Base-by-base conservation (phyloP, 2,797 vertebrate species). In the Leptoclinus maculatus region DNA sequence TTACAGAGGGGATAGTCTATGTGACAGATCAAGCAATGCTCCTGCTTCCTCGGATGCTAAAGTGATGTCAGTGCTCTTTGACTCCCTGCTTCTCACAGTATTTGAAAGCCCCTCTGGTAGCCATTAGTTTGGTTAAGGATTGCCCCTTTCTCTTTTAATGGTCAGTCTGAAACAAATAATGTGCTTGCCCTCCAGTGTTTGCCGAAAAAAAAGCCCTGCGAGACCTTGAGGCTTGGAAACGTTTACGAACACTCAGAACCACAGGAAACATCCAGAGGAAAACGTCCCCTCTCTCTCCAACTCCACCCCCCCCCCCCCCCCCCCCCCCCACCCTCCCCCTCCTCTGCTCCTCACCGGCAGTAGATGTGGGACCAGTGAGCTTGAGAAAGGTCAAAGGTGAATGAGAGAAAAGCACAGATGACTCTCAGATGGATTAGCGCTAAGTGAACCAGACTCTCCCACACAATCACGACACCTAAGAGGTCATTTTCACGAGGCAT, bases 321-420 rank as follows among this genome's bases (percentile, higher is more conserved):
- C 70, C 57, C 56, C 9, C 38, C 25, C 67, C 62, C 58, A n/a
- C 25, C 34, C 66, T 64, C 71, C 62, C 62, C 49, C 73, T 70
- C 72, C 66, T 57, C 71, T 36, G 53, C 67, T 87, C 87, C 78
- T 76, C 67, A 84, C 87, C 79, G 17, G 73, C 80, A 74, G 71
- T 86, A 87, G 90, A 85, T 90, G 76, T 87, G 89, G 89, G 89
- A 89, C 80, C 76, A 84, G 85, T 78, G 88, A 88, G 92, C 89
- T 93, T 93, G 91, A 92, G 89, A 91, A 89, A 92, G 91, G 92
- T 92, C 92, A 92, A 86, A 93, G 91, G 91, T 91, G 73, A 88
- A 65, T 39, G 73, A 79, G 91, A 90, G 92, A 92, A 91, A 94
- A 93, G 88, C 89, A 81, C 83, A 89, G 91, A 93, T 93, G 90